phyloP scores from a whole-genome alignment of 2,113 vertebrate species.

The Opisthocomus hoazin region DNA sequence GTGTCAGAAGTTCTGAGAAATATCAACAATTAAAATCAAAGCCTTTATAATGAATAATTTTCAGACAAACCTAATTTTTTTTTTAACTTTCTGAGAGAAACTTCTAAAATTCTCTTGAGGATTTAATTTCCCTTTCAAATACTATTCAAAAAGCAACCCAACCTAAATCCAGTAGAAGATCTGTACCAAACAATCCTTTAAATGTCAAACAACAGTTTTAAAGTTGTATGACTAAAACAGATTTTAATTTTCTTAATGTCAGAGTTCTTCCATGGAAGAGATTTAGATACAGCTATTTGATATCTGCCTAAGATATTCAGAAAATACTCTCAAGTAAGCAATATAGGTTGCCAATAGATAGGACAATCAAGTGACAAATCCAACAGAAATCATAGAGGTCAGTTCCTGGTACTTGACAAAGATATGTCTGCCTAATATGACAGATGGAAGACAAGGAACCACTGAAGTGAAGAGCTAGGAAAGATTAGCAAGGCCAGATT shows the following conservation, averaged over 20 bases:
- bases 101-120: constrained; percentile 39
- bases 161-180: constrained; percentile 42
- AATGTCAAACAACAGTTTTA: constrained; percentile 64
- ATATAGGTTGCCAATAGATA: not conserved
- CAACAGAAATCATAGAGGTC: not conserved
- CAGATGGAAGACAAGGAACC: not conserved
- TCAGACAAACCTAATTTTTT: not conserved
- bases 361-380: not conserved
- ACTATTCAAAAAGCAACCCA: constrained; percentile 24
- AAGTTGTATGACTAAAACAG: constrained; percentile 48
- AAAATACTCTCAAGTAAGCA: not conserved
- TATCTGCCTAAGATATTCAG: not conserved
- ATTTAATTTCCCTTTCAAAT: constrained; percentile 41
- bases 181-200: constrained; percentile 7
- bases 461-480: not conserved
- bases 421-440: not conserved
- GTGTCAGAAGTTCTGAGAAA: not conserved
- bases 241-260: constrained; percentile 66
- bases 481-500: not conserved
- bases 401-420: not conserved
- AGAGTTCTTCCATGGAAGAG: constrained; percentile 44
- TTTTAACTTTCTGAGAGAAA: constrained; percentile 18
- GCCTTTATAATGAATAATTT: not conserved
- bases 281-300: constrained; percentile 34
- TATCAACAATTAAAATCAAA: constrained; percentile 5